Evolutionary conservation across 2,797 vertebrate genomes (phyloP).

Genomic region (Rhinogobio ventralis): DNA sequence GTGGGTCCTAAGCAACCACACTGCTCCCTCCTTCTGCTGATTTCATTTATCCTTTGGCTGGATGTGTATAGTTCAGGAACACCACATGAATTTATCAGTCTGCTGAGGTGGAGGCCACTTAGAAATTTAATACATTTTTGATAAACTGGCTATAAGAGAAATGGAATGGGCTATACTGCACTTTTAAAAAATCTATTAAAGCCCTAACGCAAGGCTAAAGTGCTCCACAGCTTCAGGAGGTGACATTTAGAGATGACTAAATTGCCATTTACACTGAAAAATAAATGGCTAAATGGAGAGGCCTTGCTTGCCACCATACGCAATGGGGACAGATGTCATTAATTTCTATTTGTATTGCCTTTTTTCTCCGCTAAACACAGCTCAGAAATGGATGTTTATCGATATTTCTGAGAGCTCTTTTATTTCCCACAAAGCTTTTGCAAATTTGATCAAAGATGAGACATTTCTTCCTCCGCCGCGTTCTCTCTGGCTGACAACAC

Average conservation of each 20-base stretch:
- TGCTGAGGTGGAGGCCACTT: conserved; percentile 67
- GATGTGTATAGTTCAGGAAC: conserved; percentile 70
- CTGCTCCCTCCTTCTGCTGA: conserved; percentile 67
- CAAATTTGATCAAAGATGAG: conserved; percentile 62
- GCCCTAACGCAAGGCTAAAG: conserved; percentile 68
- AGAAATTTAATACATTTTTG: conserved; percentile 72
- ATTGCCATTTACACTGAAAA: conserved; percentile 71
- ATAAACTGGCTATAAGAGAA: conserved; percentile 76
- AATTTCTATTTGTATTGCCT: conserved; percentile 62
- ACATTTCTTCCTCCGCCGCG: conserved; percentile 31
- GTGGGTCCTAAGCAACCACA: conserved; percentile 67
- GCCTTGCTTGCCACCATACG: conserved; percentile 54
- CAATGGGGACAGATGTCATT: conserved; percentile 65
- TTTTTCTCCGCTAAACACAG: conserved; percentile 62
- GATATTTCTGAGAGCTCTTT: conserved; percentile 59
- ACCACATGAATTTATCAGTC: conserved; percentile 76
- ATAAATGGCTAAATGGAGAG: conserved; percentile 69
- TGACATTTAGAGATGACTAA: conserved; percentile 75
- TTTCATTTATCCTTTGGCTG: conserved; percentile 73
- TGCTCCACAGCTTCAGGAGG: conserved; percentile 69
- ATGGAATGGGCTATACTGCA: conserved; percentile 70
- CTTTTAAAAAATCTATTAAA: conserved; percentile 76
- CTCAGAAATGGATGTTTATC: conserved; percentile 67
- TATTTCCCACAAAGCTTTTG: conserved; percentile 55
- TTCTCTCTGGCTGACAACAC: conserved; percentile 9